Base-by-base conservation (phyloP, 2,797 vertebrate genomes). In the Halcyon chelicuti region DNA sequence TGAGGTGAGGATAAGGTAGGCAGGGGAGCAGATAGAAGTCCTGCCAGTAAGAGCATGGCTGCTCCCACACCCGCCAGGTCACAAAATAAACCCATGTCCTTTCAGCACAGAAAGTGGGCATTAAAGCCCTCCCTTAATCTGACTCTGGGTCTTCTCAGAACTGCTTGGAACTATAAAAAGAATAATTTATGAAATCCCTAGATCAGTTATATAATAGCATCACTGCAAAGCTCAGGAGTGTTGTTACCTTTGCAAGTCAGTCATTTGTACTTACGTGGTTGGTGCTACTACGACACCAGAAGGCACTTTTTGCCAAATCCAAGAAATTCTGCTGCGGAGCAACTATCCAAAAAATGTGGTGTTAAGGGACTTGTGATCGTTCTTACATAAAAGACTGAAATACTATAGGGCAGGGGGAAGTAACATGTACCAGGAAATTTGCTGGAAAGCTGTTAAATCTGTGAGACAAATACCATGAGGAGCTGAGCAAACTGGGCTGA, bases 241-340 rank as follows among this genome's bases (percentile, higher is more conserved):
- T 49, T 57, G 73, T 77, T 91, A 65, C 61, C 75, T 77, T 75
- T 51, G 55, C 44, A 21, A 90, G 87, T 58, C 90, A 91, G 78
- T 80, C 66, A 37, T 49, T 83, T 46, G 71, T 58, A 46, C 77
- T 61, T 29, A 60, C 0, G 26, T 25, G 40, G 42, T 58, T 81
- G 90, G 81, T 76, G 90, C 60, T 80, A 82, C 60, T 67, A 44
- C 39, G 75, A 81, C 61, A 95, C 92, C 87, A 83, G 74, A 75
- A 94, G 52, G 62, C 29, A 51, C 31, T 79, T 88, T 75, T 67
- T 78, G 71, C 76, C 88, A 88, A 91, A 79, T 63, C n/a, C 54
- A 55, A 88, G 62, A 86, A 63, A 86, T 66, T 52, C 54, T 86
- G 71, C 42, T 82, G 62, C 63, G 58, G 67, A 84, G 77, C 70